A percentile compares a stretch with the other conserved stretches of the same genome.
Evolutionary conservation across 2,888 invertebrate species (phyloP).

Genomic region (Hypsopygia costalis): DNA sequence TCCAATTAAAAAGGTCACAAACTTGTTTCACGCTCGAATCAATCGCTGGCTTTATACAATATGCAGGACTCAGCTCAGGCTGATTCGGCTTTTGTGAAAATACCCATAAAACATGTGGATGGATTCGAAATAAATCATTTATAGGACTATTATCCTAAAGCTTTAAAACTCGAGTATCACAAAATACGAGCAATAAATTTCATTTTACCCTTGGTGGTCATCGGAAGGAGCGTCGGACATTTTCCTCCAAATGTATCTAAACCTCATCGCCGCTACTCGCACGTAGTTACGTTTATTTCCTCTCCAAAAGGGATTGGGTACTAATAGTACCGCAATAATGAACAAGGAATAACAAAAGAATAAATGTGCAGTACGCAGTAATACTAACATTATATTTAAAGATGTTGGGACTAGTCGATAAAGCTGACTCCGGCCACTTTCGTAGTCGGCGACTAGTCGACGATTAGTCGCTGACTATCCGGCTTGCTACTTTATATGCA

Average conservation of each 20-base stretch:
- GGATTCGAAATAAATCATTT: slow-evolving; percentile 14
- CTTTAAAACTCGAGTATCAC: slow-evolving; percentile 27
- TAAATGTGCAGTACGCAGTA: no score
- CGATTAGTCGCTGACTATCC: no score
- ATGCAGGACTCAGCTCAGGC: not conserved
- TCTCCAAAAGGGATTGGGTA: slow-evolving; percentile 1
- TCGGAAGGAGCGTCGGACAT: slow-evolving; percentile 11
- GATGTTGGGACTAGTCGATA: no score
- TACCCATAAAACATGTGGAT: not conserved
- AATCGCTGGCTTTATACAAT: not conserved
- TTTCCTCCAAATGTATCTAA: slow-evolving; percentile 3
- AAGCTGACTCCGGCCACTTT: no score
- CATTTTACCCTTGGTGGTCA: slow-evolving; percentile 22
- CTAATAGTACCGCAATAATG: not conserved
- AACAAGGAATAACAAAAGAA: not conserved
- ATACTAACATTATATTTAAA: no score
- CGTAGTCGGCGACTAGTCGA: no score
- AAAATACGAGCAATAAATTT: slow-evolving; percentile 28
- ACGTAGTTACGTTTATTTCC: slow-evolving; percentile 2
- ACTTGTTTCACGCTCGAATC: not conserved
- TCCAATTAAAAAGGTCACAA: not conserved
- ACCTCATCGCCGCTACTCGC: not conserved
- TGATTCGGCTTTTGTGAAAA: not conserved
- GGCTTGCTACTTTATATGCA: no score
- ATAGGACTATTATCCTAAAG: slow-evolving; percentile 14